These are phyloP conservation scores for Tetragonula carbonaria DNA, from an alignment of 2,888 invertebrate species.

Conservation along the genomic window DNA sequence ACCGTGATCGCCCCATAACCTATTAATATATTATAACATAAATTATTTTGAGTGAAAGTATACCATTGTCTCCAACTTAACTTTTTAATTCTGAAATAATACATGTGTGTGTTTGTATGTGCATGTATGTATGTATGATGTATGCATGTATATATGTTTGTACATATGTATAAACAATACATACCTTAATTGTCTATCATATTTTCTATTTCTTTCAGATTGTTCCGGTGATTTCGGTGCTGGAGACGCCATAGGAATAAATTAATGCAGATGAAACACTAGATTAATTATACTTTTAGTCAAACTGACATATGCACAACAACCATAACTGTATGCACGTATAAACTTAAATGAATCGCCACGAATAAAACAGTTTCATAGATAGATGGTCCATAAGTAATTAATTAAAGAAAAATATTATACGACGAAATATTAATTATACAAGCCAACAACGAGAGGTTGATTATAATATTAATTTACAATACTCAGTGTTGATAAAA, in stretches of 20 bases:
- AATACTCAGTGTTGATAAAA: too few species aligned
- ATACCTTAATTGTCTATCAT: conserved; percentile 90
- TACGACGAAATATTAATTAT: too few species aligned
- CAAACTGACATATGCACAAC: not conserved
- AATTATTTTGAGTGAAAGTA: not conserved
- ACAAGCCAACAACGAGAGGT: too few species aligned
- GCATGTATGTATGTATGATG: not conserved
- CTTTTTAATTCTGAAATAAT: conserved; percentile 39
- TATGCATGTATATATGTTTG: not conserved
- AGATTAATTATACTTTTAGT: not conserved
- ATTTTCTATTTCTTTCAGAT: conserved; percentile 91
- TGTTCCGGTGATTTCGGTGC: conserved; percentile 90
- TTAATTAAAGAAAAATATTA: too few species aligned
- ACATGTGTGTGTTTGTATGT: not conserved
- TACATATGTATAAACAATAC: not conserved
- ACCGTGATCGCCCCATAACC: conserved; percentile 99
- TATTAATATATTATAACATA: conserved; percentile 74
- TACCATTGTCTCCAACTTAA: not conserved
- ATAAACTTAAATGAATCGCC: not conserved
- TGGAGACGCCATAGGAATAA: conserved; percentile 87
- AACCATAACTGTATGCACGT: not conserved
- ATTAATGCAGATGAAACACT: not conserved
- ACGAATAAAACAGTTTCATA: not conserved
- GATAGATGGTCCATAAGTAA: not conserved
- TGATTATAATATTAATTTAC: too few species aligned